Percentiles rank a stretch among this genome's conserved stretches.
Evolutionary conservation across 2,113 vertebrate species (phyloP).

Genomic region (Psephotus haematonotus): DNA sequence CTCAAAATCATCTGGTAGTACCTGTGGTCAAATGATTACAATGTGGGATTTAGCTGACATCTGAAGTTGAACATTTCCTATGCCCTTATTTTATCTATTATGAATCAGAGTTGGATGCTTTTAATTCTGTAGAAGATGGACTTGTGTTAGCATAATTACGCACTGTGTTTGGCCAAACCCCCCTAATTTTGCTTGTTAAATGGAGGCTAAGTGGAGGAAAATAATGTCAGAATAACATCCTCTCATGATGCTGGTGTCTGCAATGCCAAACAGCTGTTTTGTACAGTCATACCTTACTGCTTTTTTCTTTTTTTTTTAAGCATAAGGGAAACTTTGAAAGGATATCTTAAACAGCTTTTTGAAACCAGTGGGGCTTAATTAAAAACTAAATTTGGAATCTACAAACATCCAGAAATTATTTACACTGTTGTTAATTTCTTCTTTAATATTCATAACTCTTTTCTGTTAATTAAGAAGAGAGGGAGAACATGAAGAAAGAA

Average conservation of each 20-base stretch:
- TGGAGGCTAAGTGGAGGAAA: background rate
- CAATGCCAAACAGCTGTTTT: background rate
- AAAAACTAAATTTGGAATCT: conserved; percentile 73
- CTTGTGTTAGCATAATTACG: background rate
- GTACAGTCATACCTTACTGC: background rate
- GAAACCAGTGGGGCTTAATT: conserved; percentile 74
- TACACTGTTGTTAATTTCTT: conserved; percentile 78
- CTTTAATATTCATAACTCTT: conserved; percentile 78
- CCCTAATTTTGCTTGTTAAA: background rate
- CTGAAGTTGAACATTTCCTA: background rate
- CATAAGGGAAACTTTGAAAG: conserved; percentile 31
- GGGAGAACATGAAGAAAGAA: conserved; percentile 66
- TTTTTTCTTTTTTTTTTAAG: background rate
- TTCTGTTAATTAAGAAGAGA: conserved; percentile 79
- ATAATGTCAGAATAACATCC: background rate
- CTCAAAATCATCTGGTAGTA: background rate
- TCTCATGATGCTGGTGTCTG: background rate
- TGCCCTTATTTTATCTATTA: background rate
- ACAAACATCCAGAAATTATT: conserved; percentile 76
- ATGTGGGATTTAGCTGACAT: background rate
- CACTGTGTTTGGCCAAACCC: background rate
- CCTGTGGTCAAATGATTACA: background rate
- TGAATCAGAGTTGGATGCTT: background rate
- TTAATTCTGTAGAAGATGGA: background rate
- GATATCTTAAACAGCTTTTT: conserved; percentile 23